Percentiles rank a stretch among this genome's conserved stretches.
These are phyloP conservation scores for Ramazzottius varieornatus DNA, from an alignment of 2,888 invertebrate genomes.

Conservation along the genomic window DNA sequence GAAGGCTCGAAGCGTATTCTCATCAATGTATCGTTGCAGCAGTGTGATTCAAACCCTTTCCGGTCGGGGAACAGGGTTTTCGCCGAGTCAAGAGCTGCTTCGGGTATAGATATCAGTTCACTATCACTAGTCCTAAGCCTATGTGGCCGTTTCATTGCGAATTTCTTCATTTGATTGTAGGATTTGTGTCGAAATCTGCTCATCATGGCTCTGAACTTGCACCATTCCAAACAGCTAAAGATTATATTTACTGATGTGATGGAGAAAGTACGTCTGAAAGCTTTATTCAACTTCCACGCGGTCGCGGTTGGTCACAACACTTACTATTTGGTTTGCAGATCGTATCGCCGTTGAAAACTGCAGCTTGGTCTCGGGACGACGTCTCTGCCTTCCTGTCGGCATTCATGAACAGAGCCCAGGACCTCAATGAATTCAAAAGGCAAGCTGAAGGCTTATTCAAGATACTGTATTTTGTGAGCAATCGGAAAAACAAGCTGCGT, in stretches of 20 bases:
- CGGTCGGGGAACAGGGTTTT: too few species aligned
- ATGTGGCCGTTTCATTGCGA: too few species aligned
- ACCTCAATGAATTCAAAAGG: background rate
- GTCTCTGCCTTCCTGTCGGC: background rate
- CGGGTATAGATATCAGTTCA: too few species aligned
- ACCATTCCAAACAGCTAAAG: background rate
- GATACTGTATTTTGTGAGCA: too few species aligned
- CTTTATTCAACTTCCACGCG: background rate
- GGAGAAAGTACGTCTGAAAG: background rate
- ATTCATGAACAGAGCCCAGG: background rate
- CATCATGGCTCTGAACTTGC: background rate
- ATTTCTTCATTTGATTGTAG: too few species aligned
- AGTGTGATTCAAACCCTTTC: too few species aligned
- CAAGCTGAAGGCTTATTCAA: background rate
- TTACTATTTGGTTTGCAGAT: background rate
- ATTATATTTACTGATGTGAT: background rate
- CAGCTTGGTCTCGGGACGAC: background rate
- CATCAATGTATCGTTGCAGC: too few species aligned
- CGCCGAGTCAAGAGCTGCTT: too few species aligned
- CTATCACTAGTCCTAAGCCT: too few species aligned
- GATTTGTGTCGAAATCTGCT: background rate
- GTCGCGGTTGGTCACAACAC: background rate
- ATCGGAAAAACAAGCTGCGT: background rate
- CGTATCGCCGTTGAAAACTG: background rate
- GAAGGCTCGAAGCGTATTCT: too few species aligned